Percentiles rank a stretch among this genome's conserved stretches.
Conservation (phyloP, 2,113 vertebrate species). For the Megaceryle maxima region DNA sequence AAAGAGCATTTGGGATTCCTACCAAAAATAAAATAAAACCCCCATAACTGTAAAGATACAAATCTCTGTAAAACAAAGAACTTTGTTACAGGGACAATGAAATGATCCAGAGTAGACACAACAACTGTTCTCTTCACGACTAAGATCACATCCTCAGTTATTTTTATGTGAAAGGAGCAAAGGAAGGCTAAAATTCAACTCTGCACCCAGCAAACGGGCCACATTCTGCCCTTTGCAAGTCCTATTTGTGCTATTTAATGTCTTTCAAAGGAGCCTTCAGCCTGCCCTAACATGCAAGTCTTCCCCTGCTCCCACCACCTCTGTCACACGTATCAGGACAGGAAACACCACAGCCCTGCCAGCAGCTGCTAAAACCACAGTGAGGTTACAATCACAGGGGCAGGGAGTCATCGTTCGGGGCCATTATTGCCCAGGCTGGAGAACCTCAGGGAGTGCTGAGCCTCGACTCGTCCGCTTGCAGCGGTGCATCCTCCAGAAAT, state of each 20-base stretch:
- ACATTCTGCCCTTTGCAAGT: background rate
- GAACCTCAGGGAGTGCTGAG: background rate
- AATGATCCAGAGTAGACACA: background rate
- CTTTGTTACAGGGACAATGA: background rate
- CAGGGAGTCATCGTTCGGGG: background rate
- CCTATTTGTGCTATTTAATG: background rate
- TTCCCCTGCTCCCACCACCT: background rate
- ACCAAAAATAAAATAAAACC: background rate
- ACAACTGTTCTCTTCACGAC: background rate
- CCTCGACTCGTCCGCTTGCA: accelerated
- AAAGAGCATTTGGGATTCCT: background rate
- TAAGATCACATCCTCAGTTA: background rate
- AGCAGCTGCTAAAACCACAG: accelerated
- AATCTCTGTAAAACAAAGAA: background rate
- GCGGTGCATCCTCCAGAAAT: accelerated
- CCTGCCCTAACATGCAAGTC: background rate
- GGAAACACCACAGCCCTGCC: background rate
- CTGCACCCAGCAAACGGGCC: background rate
- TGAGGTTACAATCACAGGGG: background rate
- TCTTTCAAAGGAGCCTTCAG: background rate
- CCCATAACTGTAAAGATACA: background rate
- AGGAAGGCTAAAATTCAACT: background rate
- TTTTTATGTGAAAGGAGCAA: background rate
- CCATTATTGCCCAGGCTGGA: background rate
- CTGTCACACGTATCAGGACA: accelerated